Conservation (phyloP, 2,113 vertebrate species). For the Onychostruthus taczanowskii region DNA sequence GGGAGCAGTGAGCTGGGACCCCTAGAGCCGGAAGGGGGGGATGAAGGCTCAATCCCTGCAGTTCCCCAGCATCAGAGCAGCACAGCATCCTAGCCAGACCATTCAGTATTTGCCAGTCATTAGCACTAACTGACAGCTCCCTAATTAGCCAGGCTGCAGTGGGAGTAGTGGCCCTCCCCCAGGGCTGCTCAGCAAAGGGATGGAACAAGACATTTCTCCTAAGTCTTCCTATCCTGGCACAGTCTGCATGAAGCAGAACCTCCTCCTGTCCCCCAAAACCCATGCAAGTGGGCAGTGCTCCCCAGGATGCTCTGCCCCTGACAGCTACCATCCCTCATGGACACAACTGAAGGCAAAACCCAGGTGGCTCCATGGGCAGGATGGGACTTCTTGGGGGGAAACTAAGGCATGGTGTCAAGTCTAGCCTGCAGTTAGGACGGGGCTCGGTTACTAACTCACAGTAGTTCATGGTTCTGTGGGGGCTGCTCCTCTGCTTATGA, state of each 20-base stretch:
- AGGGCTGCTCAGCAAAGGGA: neutral
- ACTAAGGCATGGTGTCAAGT: fast-evolving
- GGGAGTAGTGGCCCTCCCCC: fast-evolving
- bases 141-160: neutral
- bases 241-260: neutral
- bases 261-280: neutral
- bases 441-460: neutral
- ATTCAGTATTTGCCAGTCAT: neutral
- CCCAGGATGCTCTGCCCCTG: neutral
- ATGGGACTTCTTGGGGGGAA: neutral
- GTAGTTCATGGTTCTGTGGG: neutral
- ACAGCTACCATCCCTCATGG: neutral
- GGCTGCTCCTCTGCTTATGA: neutral
- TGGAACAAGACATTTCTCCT: neutral
- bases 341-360: neutral
- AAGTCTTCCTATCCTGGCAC: neutral
- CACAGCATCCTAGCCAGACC: neutral
- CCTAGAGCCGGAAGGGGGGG: neutral
- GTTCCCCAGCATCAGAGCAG: neutral
- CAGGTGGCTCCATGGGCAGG: neutral
- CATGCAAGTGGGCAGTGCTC: neutral
- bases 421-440: neutral
- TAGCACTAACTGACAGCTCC: neutral
- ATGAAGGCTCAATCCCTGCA: fast-evolving
- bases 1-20: neutral